Percentiles rank a stretch among this genome's conserved stretches.
Conservation (phyloP, 1,140 invertebrate genomes). For the Drosophila sproati region DNA sequence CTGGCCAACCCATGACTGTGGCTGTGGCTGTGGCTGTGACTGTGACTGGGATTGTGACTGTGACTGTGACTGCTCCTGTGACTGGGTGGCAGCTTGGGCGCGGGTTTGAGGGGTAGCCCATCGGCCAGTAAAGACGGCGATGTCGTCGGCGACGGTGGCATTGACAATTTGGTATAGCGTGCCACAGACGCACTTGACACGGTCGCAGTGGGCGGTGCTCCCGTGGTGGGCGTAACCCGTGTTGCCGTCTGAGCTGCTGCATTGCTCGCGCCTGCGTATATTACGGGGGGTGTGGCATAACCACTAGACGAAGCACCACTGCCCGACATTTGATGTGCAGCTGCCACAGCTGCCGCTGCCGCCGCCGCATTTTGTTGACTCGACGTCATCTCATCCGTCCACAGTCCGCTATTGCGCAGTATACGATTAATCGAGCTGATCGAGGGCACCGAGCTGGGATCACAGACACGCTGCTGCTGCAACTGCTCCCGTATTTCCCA, state of each 20-base stretch:
- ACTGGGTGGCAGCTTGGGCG: conserved; percentile 57
- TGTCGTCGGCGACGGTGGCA: conserved; percentile 29
- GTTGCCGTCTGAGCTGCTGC: neutral
- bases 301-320: conserved; percentile 11
- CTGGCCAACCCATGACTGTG: conserved; percentile 40
- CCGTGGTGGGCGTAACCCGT: conserved; percentile 22
- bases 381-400: conserved; percentile 87
- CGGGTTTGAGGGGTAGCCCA: conserved; percentile 65
- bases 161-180: conserved; percentile 40
- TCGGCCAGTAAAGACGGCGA: conserved; percentile 24
- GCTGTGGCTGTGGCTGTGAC: conserved; percentile 31
- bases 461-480: conserved; percentile 93
- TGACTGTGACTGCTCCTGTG: conserved; percentile 43
- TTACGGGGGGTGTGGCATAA: conserved; percentile 44
- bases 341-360: conserved; percentile 60
- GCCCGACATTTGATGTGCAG: conserved; percentile 52
- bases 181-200: conserved; percentile 12
- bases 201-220: conserved; percentile 14
- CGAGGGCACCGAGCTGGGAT: conserved; percentile 94
- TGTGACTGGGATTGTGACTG: conserved; percentile 23
- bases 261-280: conserved; percentile 37
- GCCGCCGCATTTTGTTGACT: conserved; percentile 81
- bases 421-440: conserved; percentile 98
- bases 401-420: conserved; percentile 92
- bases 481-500: conserved; percentile 96